Evolutionary conservation across 2,888 invertebrate species (phyloP).

Genomic region (Mycalesis mineus): DNA sequence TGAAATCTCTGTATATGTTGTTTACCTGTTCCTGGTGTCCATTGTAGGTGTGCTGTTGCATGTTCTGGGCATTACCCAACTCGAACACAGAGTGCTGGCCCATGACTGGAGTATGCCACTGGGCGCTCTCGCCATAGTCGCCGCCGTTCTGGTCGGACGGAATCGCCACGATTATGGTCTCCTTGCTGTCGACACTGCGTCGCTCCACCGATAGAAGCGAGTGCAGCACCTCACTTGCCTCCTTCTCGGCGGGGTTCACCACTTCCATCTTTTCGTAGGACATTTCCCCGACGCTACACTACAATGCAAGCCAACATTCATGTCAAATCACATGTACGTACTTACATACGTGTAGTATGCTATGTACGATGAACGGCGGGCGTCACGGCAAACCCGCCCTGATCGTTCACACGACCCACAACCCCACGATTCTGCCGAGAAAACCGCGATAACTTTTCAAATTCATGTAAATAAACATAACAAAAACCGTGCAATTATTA

Average conservation of each 20-base stretch:
- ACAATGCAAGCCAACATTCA: slow-evolving; percentile 71
- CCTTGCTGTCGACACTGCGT: slow-evolving; percentile 79
- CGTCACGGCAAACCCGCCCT: slow-evolving; percentile 65
- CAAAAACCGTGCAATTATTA: slow-evolving; percentile 80
- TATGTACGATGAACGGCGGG: slow-evolving; percentile 65
- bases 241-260: slow-evolving; percentile 83
- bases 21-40: slow-evolving; percentile 71
- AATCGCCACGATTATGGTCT: slow-evolving; percentile 72
- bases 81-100: slow-evolving; percentile 75
- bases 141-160: slow-evolving; percentile 67
- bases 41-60: slow-evolving; percentile 72
- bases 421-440: slow-evolving; percentile 55
- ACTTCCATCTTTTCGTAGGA: slow-evolving; percentile 80
- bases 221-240: slow-evolving; percentile 84
- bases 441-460: slow-evolving; percentile 77
- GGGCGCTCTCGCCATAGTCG: slow-evolving; percentile 76
- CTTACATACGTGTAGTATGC: slow-evolving; percentile 54
- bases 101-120: slow-evolving; percentile 81
- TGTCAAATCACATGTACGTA: slow-evolving; percentile 71
- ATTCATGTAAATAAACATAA: slow-evolving; percentile 79
- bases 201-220: slow-evolving; percentile 82
- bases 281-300: slow-evolving; percentile 59
- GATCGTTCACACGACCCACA: slow-evolving; percentile 49
- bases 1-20: background rate
- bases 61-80: slow-evolving; percentile 57